phyloP scores from a whole-genome alignment of 2,797 vertebrate species.

The Odontamblyopus lacepedii region DNA sequence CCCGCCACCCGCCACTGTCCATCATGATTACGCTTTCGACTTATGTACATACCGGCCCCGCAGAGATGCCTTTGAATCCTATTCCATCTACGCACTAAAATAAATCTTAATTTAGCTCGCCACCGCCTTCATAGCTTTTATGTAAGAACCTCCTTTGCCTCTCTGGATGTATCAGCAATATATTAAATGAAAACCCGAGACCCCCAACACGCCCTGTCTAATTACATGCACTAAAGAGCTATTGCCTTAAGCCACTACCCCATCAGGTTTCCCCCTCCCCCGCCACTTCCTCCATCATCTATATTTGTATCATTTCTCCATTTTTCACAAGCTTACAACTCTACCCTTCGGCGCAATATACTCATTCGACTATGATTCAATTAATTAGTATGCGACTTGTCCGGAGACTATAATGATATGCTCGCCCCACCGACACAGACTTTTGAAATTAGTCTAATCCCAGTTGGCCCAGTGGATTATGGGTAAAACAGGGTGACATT shows the following conservation, averaged over 20 bases:
- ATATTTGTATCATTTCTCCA: constrained; percentile 45
- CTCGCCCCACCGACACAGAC: constrained; percentile 50
- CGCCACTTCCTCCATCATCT: constrained; percentile 43
- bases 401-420: constrained; percentile 71
- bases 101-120: constrained; percentile 64
- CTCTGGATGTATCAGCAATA: constrained; percentile 56
- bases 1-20: constrained; percentile 22
- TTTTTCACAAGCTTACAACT: constrained; percentile 44
- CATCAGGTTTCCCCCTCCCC: constrained; percentile 56
- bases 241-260: constrained; percentile 70
- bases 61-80: constrained; percentile 40
- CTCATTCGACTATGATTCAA: constrained; percentile 70
- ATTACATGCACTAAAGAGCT: constrained; percentile 76
- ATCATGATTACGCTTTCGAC: constrained; percentile 39
- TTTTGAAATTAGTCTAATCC: constrained; percentile 69
- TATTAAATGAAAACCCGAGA: constrained; percentile 64
- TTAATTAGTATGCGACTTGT: constrained; percentile 74
- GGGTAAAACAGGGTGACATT: constrained; percentile 48
- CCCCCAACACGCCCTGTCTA: constrained; percentile 58
- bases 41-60: constrained; percentile 34
- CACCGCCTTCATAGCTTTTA: constrained; percentile 22
- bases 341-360: constrained; percentile 54
- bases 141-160: constrained; percentile 9
- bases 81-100: constrained; percentile 46
- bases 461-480: constrained; percentile 33